Conservation (phyloP, 2,113 vertebrate species). For the Passer montanus region DNA sequence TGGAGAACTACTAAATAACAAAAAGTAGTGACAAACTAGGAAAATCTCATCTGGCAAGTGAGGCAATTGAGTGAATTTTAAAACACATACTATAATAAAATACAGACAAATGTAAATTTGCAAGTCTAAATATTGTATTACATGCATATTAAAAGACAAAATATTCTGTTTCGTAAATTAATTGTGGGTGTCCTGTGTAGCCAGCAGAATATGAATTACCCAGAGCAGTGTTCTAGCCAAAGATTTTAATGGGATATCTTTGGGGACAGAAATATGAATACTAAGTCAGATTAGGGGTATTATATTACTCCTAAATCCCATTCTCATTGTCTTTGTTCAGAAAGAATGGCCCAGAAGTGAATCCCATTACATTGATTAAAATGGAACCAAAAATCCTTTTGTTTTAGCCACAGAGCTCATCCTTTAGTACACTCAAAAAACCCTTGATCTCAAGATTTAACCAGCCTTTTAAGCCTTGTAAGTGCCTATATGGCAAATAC, state of each 20-base stretch:
- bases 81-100: slow-evolving; percentile 8
- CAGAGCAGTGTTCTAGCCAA: background rate
- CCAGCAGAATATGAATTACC: slow-evolving; percentile 17
- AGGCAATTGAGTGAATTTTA: slow-evolving; percentile 13
- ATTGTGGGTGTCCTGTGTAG: background rate
- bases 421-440: background rate
- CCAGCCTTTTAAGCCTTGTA: background rate
- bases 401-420: background rate
- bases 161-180: slow-evolving; percentile 9
- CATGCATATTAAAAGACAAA: slow-evolving; percentile 25
- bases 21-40: background rate
- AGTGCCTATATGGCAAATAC: rapidly evolving
- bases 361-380: background rate
- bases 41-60: background rate
- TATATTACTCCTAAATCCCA: background rate
- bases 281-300: background rate
- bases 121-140: slow-evolving; percentile 36
- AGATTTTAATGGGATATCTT: slow-evolving; percentile 11
- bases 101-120: slow-evolving; percentile 22
- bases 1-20: background rate
- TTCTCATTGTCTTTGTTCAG: background rate
- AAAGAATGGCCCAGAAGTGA: background rate
- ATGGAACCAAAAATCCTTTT: background rate
- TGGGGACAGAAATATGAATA: slow-evolving; percentile 2
- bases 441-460: background rate